Evolutionary conservation across 2,113 vertebrate species (phyloP), one percentile per base, ranked within the genome.

Genomic region (Paracanthobrama guichenoti): DNA sequence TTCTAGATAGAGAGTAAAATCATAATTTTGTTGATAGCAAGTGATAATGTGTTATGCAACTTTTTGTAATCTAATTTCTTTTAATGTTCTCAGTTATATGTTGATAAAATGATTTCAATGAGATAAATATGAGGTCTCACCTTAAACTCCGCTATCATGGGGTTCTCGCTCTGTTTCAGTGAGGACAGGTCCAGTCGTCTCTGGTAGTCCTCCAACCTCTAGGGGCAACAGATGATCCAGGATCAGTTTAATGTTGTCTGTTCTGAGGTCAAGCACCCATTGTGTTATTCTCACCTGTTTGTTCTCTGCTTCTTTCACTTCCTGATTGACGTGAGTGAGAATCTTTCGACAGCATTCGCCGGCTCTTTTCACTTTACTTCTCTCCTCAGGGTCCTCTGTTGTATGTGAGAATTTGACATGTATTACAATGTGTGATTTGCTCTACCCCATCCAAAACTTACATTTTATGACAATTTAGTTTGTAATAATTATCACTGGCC

Each of bases 161-260:
- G 97, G 89, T 97, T 96, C 88, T 99, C 97, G 8, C 94, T 96
- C 89, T 96, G 95, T 88, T 99, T 99, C 86, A 99, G 87, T 24
- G 95, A 97, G n/a, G 97, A 98, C 42, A 98, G 93, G 90, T 99
- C 98, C 2, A 99, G 93, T 12, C 97, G 89, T 24, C 96, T 95
- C 93, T 99, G 98, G 75, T 99, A 99, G 82, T 99, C 97, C 91
- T 97, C 96, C 26, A 99, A 84, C 86, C 95, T 96, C 98, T 99
- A 90, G 60, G 83, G 6, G 13, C 39, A 0, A 0, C 76, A 69
- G 10, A 82, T 1, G 53, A 67, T 5, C 53, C 18, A 7, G 39
- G 44, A 48, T 57, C 35, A 44, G 31, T 8, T 55, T n/a, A 59
- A 28, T 3, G 26, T 13, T 3, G 3, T 12, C 67, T 71, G 46